Base-by-base conservation (phyloP, 2,888 invertebrate genomes). In the Eilema depressum region DNA sequence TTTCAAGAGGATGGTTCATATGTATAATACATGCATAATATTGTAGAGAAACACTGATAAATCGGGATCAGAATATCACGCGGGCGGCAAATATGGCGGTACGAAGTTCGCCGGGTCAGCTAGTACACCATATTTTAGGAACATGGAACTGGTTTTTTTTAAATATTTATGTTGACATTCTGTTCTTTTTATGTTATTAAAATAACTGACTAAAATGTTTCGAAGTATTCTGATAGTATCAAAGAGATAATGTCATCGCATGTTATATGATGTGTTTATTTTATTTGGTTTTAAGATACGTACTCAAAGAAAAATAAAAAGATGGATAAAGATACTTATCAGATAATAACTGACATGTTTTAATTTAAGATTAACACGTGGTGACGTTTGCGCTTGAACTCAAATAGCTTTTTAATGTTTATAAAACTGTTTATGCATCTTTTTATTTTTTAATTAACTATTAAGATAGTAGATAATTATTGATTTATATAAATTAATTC, bases 271-370 rank as follows among this genome's bases (percentile, higher is more conserved):
- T 53, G n/a, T 53, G 28, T 30, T 5, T 2, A 23, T 4, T 65
- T 66, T 57, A 47, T 41, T 57, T 68, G 65, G 30, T 66, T 62
- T 61, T 69, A 70, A 76, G 41, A 74, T 61, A 69, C 68, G 62
- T 53, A 71, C 64, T 73, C 75, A 80, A 76, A 76, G 74, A 61
- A 74, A 75, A 72, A 67, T 63, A 70, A 76, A 47, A 71, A 78
- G 56, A 25, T 66, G 57, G 33, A 20, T 61, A 66, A 66, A 80
- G 81, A 79, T 80, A 66, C 63, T 71, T 64, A 71, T 77, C 71
- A 70, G 75, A 77, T 77, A 70, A 65, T 53, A 74, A 66, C 64
- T 73, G 71, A 70, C 68, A 71, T 74, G 66, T 71, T 78, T 75
- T 78, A 73, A 75, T 76, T 72, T 61, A 12, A 76, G 66, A 78